phyloP scores from a whole-genome alignment of 2,797 vertebrate species.

The Coregonus suidteri region DNA sequence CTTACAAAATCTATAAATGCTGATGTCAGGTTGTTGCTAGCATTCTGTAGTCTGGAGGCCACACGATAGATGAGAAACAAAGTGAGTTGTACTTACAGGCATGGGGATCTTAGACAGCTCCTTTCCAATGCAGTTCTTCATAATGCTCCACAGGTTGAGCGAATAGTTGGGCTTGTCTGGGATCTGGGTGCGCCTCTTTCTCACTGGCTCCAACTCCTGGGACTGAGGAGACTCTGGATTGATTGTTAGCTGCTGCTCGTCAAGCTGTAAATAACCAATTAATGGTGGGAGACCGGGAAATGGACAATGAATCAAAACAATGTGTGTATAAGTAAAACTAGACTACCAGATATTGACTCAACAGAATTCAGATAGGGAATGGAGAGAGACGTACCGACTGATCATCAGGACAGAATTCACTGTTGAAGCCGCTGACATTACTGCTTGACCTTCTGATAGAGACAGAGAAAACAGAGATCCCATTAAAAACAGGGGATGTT shows the following conservation, averaged over 20 bases:
- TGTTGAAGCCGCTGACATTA: constrained; percentile 93
- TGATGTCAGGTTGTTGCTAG: no score
- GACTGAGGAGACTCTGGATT: constrained; percentile 76
- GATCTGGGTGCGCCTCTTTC: constrained; percentile 85
- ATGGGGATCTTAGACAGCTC: constrained; percentile 98
- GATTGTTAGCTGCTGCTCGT: constrained; percentile 74
- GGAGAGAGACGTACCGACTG: not conserved
- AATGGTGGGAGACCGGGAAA: not conserved
- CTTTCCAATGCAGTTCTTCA: constrained; percentile 99
- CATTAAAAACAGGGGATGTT: not conserved
- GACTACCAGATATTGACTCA: not conserved
- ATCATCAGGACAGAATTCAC: constrained; percentile 63
- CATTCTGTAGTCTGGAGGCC: no score
- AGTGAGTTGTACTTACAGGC: constrained; percentile 89
- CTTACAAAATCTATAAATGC: no score
- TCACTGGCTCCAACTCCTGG: constrained; percentile 80
- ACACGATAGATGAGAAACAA: not conserved
- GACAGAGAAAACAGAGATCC: constrained; percentile 12
- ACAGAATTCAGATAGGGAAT: not conserved
- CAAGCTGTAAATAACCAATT: constrained; percentile 58
- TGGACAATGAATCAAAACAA: not conserved
- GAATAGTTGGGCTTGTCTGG: constrained; percentile 98
- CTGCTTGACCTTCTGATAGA: constrained; percentile 88
- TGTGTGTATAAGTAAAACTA: not conserved
- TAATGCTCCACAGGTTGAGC: constrained; percentile 98